Evolutionary conservation across 1,140 invertebrate species (phyloP).

Genomic region (Proctacanthus coquilletti): DNA sequence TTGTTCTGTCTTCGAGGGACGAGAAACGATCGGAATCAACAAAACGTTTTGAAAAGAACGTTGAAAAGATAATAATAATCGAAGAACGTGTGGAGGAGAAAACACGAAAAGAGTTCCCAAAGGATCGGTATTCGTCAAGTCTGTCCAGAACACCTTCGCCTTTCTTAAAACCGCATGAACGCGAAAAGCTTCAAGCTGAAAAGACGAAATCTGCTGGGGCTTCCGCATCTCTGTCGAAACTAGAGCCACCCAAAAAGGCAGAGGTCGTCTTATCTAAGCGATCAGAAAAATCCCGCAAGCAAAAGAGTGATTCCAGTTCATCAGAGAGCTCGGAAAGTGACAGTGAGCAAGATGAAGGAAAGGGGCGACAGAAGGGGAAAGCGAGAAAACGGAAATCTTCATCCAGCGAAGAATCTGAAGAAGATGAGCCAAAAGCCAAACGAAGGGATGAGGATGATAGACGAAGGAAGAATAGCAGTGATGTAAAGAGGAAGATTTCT

Average conservation of each 20-base stretch:
- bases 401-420: constrained; percentile 20
- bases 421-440: constrained; percentile 10
- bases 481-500: constrained; percentile 31
- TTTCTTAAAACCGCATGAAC: constrained; percentile 58
- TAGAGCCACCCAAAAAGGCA: background rate
- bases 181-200: constrained; percentile 4
- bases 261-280: too few relatives aligned
- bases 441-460: constrained; percentile 4
- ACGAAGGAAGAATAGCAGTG: constrained; percentile 7
- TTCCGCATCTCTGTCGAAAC: background rate
- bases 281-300: too few relatives aligned
- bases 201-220: background rate
- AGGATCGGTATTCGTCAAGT: constrained; percentile 35
- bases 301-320: constrained; percentile 26
- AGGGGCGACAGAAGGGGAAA: constrained; percentile 27
- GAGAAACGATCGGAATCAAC: too few relatives aligned
- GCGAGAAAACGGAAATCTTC: constrained; percentile 31
- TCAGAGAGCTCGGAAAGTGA: constrained; percentile 18
- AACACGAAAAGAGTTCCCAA: background rate
- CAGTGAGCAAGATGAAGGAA: constrained; percentile 10
- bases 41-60: too few relatives aligned
- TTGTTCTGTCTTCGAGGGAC: background rate
- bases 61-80: background rate
- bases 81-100: background rate
- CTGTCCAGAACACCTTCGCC: constrained; percentile 63